Evolutionary conservation across 2,113 vertebrate species (phyloP).

Genomic region (Fregetta grallaria): DNA sequence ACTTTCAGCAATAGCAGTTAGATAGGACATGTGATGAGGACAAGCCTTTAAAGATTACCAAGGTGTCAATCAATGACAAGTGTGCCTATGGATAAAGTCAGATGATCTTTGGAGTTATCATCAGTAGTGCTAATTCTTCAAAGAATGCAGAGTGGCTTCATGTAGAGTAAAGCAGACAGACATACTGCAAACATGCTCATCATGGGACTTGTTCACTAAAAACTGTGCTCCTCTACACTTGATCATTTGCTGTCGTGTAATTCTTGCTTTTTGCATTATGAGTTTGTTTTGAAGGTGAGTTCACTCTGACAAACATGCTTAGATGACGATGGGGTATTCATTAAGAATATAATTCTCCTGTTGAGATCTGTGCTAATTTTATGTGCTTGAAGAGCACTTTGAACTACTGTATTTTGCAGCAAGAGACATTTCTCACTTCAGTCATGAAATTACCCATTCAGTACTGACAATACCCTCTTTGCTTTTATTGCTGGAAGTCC

Average conservation of each 20-base stretch:
- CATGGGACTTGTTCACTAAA: not conserved
- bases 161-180: not conserved
- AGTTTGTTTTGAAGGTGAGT: not conserved
- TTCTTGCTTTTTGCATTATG: not conserved
- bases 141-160: not conserved
- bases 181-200: not conserved
- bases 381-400: not conserved
- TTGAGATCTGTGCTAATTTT: not conserved
- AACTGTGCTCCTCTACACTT: not conserved
- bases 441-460: not conserved
- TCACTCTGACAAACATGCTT: not conserved
- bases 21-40: not conserved
- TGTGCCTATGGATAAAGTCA: not conserved
- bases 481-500: not conserved
- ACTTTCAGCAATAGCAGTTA: too few species aligned
- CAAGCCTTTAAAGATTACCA: not conserved
- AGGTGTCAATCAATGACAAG: not conserved
- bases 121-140: not conserved
- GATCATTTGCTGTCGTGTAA: not conserved
- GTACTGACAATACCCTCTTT: not conserved
- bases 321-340: not conserved
- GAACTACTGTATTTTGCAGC: not conserved
- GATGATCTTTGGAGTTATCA: not conserved
- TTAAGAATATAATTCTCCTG: not conserved
- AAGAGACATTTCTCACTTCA: not conserved